These are phyloP conservation scores for Mus spretus DNA, from an alignment of 2,797 vertebrate genomes.

Conservation along the genomic window DNA sequence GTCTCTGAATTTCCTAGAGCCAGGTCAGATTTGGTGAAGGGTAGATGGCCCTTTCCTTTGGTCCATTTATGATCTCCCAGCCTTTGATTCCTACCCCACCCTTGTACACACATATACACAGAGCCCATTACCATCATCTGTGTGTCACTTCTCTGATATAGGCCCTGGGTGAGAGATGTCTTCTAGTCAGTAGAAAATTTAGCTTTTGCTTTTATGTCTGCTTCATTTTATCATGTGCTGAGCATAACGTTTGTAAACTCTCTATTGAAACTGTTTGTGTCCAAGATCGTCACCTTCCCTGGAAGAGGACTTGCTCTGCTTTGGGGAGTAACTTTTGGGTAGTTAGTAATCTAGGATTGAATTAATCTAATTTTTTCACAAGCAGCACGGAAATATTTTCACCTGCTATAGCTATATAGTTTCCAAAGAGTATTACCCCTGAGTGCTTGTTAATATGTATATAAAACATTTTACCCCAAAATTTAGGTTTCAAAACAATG, in stretches of 20 bases:
- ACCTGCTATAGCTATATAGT: neutral
- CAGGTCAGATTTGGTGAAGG: neutral
- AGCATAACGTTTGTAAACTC: slow-evolving; percentile 4
- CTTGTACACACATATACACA: neutral
- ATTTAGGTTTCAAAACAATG: slow-evolving; percentile 8
- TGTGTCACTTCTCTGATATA: neutral
- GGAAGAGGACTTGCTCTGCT: slow-evolving; percentile 10
- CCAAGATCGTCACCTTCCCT: neutral
- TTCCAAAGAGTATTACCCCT: neutral
- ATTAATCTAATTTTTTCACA: slow-evolving; percentile 16
- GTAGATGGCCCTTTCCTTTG: neutral
- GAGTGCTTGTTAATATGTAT: neutral
- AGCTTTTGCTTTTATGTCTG: neutral
- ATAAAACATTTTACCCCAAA: neutral
- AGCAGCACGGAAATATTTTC: slow-evolving; percentile 18
- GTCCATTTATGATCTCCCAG: neutral
- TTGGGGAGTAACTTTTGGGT: neutral
- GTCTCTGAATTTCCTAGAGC: neutral
- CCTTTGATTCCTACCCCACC: neutral
- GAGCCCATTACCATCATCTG: neutral
- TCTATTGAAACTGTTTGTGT: slow-evolving; percentile 25
- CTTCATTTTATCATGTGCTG: neutral
- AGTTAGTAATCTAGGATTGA: neutral
- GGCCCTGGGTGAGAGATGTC: neutral
- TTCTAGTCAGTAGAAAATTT: neutral